Evolutionary conservation across 2,888 invertebrate genomes (phyloP).

Genomic region (Hydraecia micacea): DNA sequence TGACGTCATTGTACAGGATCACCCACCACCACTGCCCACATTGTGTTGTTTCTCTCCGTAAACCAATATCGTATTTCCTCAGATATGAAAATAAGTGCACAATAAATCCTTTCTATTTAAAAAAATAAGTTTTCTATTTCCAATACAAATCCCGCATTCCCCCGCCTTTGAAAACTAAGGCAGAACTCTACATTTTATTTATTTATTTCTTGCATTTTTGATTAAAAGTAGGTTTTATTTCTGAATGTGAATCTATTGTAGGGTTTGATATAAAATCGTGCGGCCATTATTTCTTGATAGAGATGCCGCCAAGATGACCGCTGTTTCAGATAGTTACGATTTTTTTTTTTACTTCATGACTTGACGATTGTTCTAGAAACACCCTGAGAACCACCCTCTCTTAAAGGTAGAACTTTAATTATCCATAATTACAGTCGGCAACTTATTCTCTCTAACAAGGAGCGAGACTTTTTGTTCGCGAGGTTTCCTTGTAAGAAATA

Average conservation of each 20-base stretch:
- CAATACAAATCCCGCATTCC: constrained; percentile 17
- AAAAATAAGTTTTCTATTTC: constrained; percentile 14
- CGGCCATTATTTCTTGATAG: background rate
- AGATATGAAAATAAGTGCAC: constrained; percentile 31
- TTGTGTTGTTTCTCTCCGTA: constrained; percentile 2
- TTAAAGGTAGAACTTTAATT: constrained; percentile 27
- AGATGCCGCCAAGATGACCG: background rate
- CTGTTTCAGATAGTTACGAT: background rate
- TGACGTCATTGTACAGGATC: background rate
- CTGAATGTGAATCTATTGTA: background rate
- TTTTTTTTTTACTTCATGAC: background rate
- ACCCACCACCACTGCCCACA: background rate
- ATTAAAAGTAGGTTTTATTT: constrained; percentile 17
- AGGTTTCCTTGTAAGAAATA: constrained; percentile 42
- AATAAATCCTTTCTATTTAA: constrained; percentile 18
- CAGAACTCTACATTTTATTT: constrained; percentile 1
- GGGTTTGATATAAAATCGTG: background rate
- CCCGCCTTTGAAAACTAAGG: constrained; percentile 1
- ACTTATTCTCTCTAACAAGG: constrained; percentile 13
- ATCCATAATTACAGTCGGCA: constrained; percentile 25
- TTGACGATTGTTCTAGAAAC: background rate
- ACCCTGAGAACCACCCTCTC: background rate
- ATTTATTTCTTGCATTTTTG: background rate
- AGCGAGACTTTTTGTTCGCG: constrained; percentile 26
- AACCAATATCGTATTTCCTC: constrained; percentile 30